Conservation (phyloP, 35 echinoderm and acorn worm species). For the Heliocidaris erythrogramma region DNA sequence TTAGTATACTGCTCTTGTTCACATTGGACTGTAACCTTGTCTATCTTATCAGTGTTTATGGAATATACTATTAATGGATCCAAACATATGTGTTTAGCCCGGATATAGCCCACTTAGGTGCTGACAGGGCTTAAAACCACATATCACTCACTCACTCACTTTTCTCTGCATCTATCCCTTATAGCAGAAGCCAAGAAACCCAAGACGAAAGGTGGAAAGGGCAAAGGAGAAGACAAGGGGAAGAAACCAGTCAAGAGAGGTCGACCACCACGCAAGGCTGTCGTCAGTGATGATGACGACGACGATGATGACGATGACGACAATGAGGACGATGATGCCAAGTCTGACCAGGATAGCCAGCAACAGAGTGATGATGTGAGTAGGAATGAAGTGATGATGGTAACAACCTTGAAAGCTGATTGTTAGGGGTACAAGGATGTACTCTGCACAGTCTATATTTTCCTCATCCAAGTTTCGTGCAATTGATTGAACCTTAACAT, state of each 20-base stretch:
- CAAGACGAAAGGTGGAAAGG: slow-evolving; percentile 77
- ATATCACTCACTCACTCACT: too few species aligned
- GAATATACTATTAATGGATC: too few species aligned
- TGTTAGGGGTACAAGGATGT: too few species aligned
- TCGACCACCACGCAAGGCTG: slow-evolving; percentile 90
- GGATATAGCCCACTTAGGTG: too few species aligned
- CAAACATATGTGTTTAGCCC: too few species aligned
- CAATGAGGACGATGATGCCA: slow-evolving; percentile 55
- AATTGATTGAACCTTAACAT: too few species aligned
- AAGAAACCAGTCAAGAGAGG: slow-evolving; percentile 88
- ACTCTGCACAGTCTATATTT: too few species aligned
- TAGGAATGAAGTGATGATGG: background rate
- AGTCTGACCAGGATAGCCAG: slow-evolving; percentile 64
- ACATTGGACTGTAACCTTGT: too few species aligned
- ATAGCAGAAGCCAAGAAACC: slow-evolving; percentile 34
- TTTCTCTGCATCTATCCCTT: background rate
- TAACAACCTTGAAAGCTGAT: background rate
- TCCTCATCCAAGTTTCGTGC: too few species aligned
- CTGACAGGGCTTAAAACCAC: too few species aligned
- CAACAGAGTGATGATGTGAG: slow-evolving; percentile 68
- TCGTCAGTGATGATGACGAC: slow-evolving; percentile 93
- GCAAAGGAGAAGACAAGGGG: slow-evolving; percentile 73
- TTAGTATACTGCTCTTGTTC: too few species aligned
- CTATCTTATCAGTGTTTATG: too few species aligned
- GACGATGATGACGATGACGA: slow-evolving; percentile 76